Conservation (phyloP, 2,113 vertebrate species). For the Rattus rattus region DNA sequence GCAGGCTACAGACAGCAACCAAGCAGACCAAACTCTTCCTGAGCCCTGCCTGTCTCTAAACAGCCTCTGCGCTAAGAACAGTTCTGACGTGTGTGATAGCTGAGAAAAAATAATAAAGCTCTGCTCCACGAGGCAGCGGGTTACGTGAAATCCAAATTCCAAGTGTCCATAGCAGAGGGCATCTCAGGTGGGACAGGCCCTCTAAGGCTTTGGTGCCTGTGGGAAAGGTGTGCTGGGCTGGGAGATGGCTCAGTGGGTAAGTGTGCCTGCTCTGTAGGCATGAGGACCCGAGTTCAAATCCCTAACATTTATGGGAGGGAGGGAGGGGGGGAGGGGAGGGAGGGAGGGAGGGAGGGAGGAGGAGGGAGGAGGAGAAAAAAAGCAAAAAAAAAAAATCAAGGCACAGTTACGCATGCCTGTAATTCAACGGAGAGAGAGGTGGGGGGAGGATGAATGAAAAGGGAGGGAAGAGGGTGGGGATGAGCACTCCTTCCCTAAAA, state of each 20-base stretch:
- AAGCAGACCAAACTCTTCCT: background rate
- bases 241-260: background rate
- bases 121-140: background rate
- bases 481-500: background rate
- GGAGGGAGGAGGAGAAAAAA: rapidly evolving
- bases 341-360: no score
- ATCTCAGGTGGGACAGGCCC: rapidly evolving
- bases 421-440: no score
- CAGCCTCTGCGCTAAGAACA: background rate
- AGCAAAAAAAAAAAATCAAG: background rate
- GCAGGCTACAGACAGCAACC: background rate
- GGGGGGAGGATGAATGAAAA: background rate
- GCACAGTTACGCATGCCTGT: background rate
- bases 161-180: background rate
- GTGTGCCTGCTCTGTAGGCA: background rate
- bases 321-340: rapidly evolving
- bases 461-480: no score
- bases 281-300: background rate
- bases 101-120: background rate
- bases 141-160: background rate
- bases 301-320: background rate
- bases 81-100: background rate
- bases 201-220: background rate
- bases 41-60: background rate
- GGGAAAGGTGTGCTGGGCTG: no score